Evolutionary conservation across 2,888 invertebrate species (phyloP).

Genomic region (Andricus curvator): DNA sequence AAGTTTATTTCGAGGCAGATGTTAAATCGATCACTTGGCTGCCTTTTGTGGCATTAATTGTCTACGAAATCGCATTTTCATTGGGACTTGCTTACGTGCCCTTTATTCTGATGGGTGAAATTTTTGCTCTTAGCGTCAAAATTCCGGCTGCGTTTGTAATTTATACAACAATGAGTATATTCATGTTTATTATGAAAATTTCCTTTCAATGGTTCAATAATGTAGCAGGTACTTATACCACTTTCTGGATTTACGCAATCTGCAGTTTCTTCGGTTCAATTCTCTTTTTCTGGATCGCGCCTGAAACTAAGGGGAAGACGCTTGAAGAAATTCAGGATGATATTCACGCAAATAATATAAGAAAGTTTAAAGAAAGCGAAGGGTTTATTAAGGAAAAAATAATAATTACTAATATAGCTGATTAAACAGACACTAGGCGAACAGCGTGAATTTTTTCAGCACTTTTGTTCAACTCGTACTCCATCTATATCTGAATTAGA

Average conservation of each 20-base stretch:
- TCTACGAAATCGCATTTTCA: neutral
- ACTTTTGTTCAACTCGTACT: too few relatives aligned
- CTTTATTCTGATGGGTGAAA: neutral
- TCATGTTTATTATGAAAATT: neutral
- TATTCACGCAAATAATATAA: too few relatives aligned
- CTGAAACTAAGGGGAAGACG: neutral
- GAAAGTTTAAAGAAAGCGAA: too few relatives aligned
- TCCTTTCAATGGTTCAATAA: neutral
- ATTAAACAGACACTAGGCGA: too few relatives aligned
- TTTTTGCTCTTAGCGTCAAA: constrained; percentile 2
- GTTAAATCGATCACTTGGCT: neutral
- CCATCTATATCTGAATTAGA: too few relatives aligned
- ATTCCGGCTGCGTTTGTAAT: neutral
- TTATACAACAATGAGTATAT: neutral
- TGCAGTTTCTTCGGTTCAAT: neutral
- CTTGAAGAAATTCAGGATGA: neutral
- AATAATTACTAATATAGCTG: too few relatives aligned
- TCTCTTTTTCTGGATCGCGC: neutral
- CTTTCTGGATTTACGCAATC: neutral
- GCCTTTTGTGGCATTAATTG: neutral
- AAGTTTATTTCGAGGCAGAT: neutral
- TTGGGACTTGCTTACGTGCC: neutral
- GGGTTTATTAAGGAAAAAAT: too few relatives aligned
- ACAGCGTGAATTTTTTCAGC: too few relatives aligned
- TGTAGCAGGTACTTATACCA: neutral